Evolutionary conservation across 2,888 invertebrate genomes (phyloP).

Genomic region (Strigamia maritima): DNA sequence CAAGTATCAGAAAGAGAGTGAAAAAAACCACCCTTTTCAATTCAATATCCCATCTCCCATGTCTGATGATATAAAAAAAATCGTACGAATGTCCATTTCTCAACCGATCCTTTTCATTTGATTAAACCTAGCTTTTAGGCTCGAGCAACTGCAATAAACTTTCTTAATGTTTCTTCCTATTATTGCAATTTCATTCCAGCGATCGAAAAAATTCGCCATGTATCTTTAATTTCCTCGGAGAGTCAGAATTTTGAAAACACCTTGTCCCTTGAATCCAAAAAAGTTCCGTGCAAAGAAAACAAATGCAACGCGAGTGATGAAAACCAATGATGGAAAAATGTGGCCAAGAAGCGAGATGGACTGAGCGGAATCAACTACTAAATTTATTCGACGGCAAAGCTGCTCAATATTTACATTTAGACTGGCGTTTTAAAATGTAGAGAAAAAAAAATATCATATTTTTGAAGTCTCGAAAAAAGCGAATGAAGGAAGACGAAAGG

Average conservation of each 20-base stretch:
- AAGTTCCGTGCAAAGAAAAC: slow-evolving; percentile 1
- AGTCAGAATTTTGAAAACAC: slow-evolving; percentile 1
- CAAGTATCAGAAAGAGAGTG: background rate
- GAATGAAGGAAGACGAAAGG: background rate
- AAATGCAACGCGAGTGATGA: background rate
- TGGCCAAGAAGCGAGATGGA: slow-evolving; percentile 3
- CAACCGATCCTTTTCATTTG: background rate
- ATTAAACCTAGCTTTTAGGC: background rate
- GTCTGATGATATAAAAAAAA: background rate
- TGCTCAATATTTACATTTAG: slow-evolving; percentile 23
- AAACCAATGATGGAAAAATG: slow-evolving; percentile 21
- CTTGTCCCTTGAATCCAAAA: slow-evolving; percentile 5
- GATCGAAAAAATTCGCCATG: background rate
- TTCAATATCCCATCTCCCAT: background rate
- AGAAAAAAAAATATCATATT: background rate
- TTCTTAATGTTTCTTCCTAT: slow-evolving; percentile 7
- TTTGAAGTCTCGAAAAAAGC: background rate
- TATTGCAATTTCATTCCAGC: background rate
- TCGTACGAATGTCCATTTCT: background rate
- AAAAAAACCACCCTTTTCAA: background rate
- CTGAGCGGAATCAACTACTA: background rate
- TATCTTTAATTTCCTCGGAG: slow-evolving; percentile 15
- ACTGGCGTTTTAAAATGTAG: background rate
- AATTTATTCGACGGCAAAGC: slow-evolving; percentile 19
- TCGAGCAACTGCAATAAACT: background rate